Percentiles rank a stretch among this genome's conserved stretches.
phyloP scores from a whole-genome alignment of 2,797 vertebrate species.

The Sebastes nivosus region DNA sequence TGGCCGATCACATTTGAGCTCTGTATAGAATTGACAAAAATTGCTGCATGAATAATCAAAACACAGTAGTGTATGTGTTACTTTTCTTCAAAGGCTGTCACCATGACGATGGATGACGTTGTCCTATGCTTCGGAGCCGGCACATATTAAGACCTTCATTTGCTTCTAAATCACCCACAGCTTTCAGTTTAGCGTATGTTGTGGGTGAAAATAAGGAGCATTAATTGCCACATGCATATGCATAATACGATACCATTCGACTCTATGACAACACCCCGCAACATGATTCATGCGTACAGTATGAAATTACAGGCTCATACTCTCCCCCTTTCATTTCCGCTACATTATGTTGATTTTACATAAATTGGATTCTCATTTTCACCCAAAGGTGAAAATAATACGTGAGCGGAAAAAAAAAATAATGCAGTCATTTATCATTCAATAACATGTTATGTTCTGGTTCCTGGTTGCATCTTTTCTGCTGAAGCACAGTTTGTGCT shows the following conservation, averaged over 20 bases:
- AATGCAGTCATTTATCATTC: conserved; percentile 72
- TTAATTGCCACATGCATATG: conserved; percentile 35
- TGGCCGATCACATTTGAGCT: background rate
- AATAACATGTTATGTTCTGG: conserved; percentile 69
- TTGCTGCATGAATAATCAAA: background rate
- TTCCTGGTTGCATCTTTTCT: conserved; percentile 69
- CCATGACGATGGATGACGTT: background rate
- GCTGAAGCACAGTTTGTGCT: conserved; percentile 70
- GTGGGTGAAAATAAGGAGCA: conserved; percentile 22
- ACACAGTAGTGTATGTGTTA: background rate
- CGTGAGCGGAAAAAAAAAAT: conserved; percentile 7
- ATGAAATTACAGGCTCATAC: conserved; percentile 45
- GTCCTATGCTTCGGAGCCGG: background rate
- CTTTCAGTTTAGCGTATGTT: conserved; percentile 15
- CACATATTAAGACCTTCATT: conserved; percentile 21
- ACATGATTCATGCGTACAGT: conserved; percentile 49
- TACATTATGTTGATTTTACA: conserved; percentile 60
- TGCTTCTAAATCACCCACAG: conserved; percentile 24
- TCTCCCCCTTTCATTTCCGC: conserved; percentile 45
- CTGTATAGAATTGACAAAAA: background rate
- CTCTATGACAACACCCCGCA: conserved; percentile 16
- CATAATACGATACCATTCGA: conserved; percentile 39
- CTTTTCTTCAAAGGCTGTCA: conserved; percentile 6
- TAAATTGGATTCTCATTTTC: conserved; percentile 57
- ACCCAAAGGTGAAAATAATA: conserved; percentile 62